Percentiles rank a stretch among this genome's conserved stretches.
These are phyloP conservation scores for Thyatira batis DNA, from an alignment of 2,888 invertebrate species.

Conservation along the genomic window DNA sequence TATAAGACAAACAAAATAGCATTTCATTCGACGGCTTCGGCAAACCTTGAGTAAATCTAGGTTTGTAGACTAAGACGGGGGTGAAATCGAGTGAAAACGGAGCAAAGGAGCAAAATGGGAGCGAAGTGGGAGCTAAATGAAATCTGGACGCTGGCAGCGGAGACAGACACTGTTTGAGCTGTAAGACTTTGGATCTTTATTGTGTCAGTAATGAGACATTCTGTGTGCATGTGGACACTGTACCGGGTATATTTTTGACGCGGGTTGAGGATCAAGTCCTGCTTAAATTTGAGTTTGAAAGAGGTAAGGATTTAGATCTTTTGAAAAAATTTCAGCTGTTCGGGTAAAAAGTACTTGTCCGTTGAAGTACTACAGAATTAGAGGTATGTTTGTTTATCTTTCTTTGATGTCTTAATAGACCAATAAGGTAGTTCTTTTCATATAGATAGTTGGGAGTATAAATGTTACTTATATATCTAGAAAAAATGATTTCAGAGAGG, in stretches of 20 bases:
- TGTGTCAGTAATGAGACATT: constrained; percentile 47
- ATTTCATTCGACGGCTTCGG: not conserved
- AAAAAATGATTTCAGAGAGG: no score
- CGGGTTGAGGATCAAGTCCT: not conserved
- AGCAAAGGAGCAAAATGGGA: constrained; percentile 22
- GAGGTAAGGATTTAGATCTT: no score
- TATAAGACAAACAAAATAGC: not conserved
- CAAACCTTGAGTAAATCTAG: constrained; percentile 2
- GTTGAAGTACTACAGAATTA: no score
- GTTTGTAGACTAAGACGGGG: constrained; percentile 20
- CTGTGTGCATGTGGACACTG: not conserved
- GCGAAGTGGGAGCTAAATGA: constrained; percentile 27
- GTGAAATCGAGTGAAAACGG: constrained; percentile 17
- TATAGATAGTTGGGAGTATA: no score
- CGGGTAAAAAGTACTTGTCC: no score
- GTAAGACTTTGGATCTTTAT: constrained; percentile 41
- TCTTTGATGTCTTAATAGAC: no score
- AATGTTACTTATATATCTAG: no score
- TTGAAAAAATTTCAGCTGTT: no score
- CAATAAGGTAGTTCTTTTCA: no score
- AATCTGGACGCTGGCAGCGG: constrained; percentile 31
- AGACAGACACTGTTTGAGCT: constrained; percentile 39
- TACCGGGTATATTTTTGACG: not conserved
- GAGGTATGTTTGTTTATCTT: no score
- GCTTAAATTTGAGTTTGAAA: no score